Conservation (phyloP, 1,140 invertebrate genomes). For the Bombus breviceps region DNA sequence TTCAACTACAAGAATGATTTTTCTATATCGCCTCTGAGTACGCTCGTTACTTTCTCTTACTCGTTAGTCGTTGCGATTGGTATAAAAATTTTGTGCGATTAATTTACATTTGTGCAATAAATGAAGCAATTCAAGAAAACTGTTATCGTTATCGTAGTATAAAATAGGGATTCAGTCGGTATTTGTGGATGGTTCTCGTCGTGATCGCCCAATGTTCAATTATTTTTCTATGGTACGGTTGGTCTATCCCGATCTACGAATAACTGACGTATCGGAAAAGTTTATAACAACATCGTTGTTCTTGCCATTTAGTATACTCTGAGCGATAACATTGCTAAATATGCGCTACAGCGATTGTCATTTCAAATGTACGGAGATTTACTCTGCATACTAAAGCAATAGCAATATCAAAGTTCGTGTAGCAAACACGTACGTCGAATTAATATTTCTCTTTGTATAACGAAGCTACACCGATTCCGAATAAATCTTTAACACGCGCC, state of each 20-base stretch:
- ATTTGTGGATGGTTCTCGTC: not conserved
- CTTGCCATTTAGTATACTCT: not conserved
- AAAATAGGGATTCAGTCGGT: not conserved
- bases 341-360: constrained; percentile 25
- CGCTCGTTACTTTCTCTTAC: too few species aligned
- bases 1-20: not conserved
- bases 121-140: not conserved
- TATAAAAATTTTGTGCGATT: constrained; percentile 44
- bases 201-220: not conserved
- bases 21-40: not conserved
- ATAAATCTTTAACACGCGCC: not conserved
- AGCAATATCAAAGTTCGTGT: not conserved
- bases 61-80: not conserved
- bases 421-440: not conserved
- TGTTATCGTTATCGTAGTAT: not conserved
- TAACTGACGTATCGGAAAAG: not conserved
- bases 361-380: not conserved
- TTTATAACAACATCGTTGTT: not conserved
- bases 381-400: not conserved
- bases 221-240: not conserved
- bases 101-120: constrained; percentile 54
- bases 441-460: not conserved
- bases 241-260: not conserved
- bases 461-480: not conserved
- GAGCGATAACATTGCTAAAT: not conserved